Evolutionary conservation across 2,797 vertebrate species (phyloP).

Genomic region (Amphiprion clarkii): DNA sequence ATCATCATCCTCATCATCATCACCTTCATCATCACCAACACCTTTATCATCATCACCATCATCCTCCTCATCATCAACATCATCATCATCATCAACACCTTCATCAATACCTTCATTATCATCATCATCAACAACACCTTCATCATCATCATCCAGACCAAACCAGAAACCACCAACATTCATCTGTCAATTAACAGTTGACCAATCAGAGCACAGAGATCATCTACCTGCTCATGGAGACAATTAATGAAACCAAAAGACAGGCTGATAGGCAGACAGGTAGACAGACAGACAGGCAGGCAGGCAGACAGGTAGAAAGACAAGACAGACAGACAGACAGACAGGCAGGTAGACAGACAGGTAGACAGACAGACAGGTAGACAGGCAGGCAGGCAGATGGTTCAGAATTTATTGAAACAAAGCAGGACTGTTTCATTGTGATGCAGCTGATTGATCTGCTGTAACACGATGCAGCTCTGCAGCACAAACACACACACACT

Average conservation of each 20-base stretch:
- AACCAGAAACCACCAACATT: too few relatives aligned
- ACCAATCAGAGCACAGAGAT: constrained; percentile 29
- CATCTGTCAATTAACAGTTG: constrained; percentile 10
- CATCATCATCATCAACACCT: too few relatives aligned
- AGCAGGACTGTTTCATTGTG: not conserved
- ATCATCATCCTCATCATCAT: too few relatives aligned
- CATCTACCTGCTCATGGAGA: not conserved
- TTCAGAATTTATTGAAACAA: not conserved
- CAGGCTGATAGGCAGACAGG: not conserved
- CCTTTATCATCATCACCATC: too few relatives aligned
- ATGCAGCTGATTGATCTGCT: not conserved
- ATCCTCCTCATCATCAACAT: too few relatives aligned
- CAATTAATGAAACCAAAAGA: too few relatives aligned
- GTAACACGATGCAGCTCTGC: constrained; percentile 7
- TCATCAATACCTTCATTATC: too few relatives aligned
- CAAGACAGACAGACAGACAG: not conserved
- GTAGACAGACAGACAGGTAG: too few relatives aligned
- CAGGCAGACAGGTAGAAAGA: too few relatives aligned
- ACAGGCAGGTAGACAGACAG: not conserved
- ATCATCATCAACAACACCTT: too few relatives aligned
- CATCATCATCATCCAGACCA: constrained; percentile 1
- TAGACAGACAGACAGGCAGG: not conserved
- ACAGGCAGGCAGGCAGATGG: not conserved
- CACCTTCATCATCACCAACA: too few relatives aligned
- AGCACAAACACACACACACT: not conserved